These are phyloP conservation scores for Phrynocephalus forsythii DNA, from an alignment of 2,797 vertebrate genomes.

Conservation along the genomic window DNA sequence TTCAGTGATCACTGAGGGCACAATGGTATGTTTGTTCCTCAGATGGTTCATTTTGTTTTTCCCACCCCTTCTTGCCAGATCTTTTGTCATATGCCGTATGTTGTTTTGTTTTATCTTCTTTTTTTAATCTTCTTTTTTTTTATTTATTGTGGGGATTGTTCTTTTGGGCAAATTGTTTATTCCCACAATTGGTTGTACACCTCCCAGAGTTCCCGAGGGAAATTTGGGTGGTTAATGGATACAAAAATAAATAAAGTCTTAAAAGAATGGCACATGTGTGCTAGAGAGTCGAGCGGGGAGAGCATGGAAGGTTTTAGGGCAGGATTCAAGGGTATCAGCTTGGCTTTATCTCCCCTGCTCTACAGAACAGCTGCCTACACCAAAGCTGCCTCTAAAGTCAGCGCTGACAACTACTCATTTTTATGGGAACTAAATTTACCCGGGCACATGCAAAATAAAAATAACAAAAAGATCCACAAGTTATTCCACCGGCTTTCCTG, in stretches of 20 bases:
- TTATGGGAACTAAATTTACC: constrained; percentile 78
- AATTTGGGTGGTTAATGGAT: too few species aligned
- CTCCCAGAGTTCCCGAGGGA: too few species aligned
- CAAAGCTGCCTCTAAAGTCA: constrained; percentile 69
- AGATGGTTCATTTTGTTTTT: too few species aligned
- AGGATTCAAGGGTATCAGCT: constrained; percentile 17
- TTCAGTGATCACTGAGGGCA: too few species aligned
- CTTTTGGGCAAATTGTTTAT: too few species aligned
- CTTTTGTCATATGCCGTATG: too few species aligned
- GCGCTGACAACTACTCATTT: constrained; percentile 75
- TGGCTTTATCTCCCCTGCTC: constrained; percentile 61
- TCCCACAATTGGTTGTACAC: too few species aligned
- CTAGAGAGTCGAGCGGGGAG: neutral
- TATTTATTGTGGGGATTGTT: too few species aligned
- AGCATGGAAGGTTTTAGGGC: neutral
- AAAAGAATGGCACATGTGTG: neutral
- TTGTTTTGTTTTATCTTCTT: too few species aligned
- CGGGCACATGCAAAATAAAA: constrained; percentile 70
- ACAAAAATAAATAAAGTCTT: neutral
- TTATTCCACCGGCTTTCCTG: constrained; percentile 61
- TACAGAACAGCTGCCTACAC: constrained; percentile 68
- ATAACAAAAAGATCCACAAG: constrained; percentile 51
- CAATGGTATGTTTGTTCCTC: too few species aligned
- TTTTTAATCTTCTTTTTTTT: too few species aligned
- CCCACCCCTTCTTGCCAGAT: too few species aligned